Evolutionary conservation across 2,888 invertebrate genomes (phyloP).

Genomic region (Strigamia transsilvanica): DNA sequence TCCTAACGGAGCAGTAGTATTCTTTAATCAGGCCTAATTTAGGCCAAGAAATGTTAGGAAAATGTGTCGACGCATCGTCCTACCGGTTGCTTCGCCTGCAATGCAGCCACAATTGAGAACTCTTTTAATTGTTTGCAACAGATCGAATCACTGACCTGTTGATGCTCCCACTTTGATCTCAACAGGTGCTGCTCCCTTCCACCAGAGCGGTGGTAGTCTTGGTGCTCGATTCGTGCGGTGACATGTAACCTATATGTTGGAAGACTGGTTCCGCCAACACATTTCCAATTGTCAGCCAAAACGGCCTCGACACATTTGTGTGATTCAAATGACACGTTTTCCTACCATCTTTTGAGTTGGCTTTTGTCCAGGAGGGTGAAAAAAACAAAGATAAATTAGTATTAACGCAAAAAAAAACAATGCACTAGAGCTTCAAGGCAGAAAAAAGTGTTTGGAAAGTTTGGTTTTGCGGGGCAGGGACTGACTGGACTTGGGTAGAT

Average conservation of each 20-base stretch:
- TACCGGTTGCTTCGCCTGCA: not conserved
- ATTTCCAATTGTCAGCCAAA: constrained; percentile 53
- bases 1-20: constrained; percentile 49
- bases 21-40: constrained; percentile 52
- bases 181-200: constrained; percentile 52
- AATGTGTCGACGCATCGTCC: constrained; percentile 22
- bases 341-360: constrained; percentile 54
- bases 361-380: constrained; percentile 51
- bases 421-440: constrained; percentile 50
- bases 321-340: constrained; percentile 54
- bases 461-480: not conserved
- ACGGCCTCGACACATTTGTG: constrained; percentile 54
- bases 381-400: constrained; percentile 53
- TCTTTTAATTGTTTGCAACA: not conserved
- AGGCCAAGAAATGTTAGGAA: constrained; percentile 50
- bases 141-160: constrained; percentile 28
- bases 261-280: constrained; percentile 54
- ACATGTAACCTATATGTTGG: constrained; percentile 53
- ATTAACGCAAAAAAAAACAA: constrained; percentile 25
- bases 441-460: constrained; percentile 33
- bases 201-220: constrained; percentile 48
- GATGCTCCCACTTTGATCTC: constrained; percentile 11
- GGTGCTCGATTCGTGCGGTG: constrained; percentile 46
- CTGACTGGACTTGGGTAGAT: not conserved
- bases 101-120: not conserved